These are phyloP conservation scores for Grantiella picta DNA, from an alignment of 2,113 vertebrate species.

Conservation along the genomic window DNA sequence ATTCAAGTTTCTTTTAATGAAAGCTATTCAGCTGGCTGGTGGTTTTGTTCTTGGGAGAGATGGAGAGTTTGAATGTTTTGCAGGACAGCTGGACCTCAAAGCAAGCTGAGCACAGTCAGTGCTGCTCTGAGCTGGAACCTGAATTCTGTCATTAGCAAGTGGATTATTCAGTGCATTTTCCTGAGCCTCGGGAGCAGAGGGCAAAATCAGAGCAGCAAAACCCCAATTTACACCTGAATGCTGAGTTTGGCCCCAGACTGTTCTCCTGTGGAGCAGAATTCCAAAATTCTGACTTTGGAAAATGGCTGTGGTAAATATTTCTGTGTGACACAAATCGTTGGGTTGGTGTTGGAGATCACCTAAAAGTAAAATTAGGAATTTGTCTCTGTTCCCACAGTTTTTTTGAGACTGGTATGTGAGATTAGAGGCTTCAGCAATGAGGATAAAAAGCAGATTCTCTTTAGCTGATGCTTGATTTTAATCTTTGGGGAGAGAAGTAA, in stretches of 20 bases:
- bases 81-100: background rate
- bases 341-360: background rate
- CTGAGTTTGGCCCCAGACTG: background rate
- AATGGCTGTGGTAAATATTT: background rate
- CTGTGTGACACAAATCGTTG: background rate
- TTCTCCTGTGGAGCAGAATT: background rate
- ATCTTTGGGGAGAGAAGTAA: background rate
- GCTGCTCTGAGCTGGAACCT: background rate
- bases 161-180: background rate
- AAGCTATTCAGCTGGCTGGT: background rate
- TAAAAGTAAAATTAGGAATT: background rate
- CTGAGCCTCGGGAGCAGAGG: background rate
- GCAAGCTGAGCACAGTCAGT: background rate
- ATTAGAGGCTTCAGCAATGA: background rate
- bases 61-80: background rate
- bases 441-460: background rate
- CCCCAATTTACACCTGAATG: background rate
- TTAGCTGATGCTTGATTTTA: background rate
- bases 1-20: background rate
- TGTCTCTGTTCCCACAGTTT: background rate
- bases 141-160: background rate
- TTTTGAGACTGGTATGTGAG: background rate
- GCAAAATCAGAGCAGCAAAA: background rate
- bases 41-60: background rate
- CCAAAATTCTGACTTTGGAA: background rate